Conservation (phyloP, 1,140 invertebrate species). For the Saccostrea echinata region DNA sequence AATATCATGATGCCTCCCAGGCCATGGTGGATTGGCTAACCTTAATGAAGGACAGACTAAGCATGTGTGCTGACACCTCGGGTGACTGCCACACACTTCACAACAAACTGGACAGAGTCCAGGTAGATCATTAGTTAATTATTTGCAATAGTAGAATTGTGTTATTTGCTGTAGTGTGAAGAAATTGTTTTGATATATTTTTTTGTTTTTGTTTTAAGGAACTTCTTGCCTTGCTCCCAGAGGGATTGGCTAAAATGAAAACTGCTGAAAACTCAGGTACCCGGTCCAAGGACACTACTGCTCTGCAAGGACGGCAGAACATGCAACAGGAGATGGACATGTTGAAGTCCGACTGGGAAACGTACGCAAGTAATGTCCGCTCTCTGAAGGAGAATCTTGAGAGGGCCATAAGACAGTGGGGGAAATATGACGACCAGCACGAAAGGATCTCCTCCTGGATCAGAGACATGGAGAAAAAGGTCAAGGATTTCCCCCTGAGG, state of each 20-base stretch:
- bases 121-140: slow-evolving; percentile 78
- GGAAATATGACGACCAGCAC: slow-evolving; percentile 92
- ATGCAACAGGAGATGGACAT: slow-evolving; percentile 92
- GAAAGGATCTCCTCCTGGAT: slow-evolving; percentile 91
- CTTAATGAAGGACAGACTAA: slow-evolving; percentile 90
- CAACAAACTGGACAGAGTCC: slow-evolving; percentile 93
- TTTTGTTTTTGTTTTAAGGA: slow-evolving; percentile 80
- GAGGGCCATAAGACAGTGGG: slow-evolving; percentile 93
- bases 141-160: background rate
- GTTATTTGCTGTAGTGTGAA: no score
- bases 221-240: slow-evolving; percentile 92
- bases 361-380: slow-evolving; percentile 90
- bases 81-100: slow-evolving; percentile 92
- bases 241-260: slow-evolving; percentile 92
- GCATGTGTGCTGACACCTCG: slow-evolving; percentile 92
- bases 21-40: slow-evolving; percentile 83
- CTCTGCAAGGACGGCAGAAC: slow-evolving; percentile 90
- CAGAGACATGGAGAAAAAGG: slow-evolving; percentile 89
- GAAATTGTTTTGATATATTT: no score
- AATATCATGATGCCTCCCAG: slow-evolving; percentile 75
- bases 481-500: slow-evolving; percentile 92
- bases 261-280: slow-evolving; percentile 85
- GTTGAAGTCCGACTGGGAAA: slow-evolving; percentile 94
- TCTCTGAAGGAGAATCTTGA: slow-evolving; percentile 90
- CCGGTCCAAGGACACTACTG: slow-evolving; percentile 87